phyloP scores from a whole-genome alignment of 2,797 vertebrate genomes.

The Cottoperca gobio region DNA sequence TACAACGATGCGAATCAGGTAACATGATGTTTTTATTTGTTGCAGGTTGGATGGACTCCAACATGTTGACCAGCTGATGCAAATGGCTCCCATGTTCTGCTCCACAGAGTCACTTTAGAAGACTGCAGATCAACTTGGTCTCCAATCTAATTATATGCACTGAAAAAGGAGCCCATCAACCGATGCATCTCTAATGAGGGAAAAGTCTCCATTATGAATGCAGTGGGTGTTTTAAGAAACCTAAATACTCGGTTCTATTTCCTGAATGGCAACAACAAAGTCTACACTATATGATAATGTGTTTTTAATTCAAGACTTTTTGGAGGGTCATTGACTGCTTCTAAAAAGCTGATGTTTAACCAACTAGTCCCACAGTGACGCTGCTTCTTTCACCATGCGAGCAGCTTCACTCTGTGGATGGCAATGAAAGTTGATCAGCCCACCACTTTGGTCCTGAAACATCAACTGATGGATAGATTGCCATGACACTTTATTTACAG shows the following conservation, averaged over 20 bases:
- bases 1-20: not conserved
- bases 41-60: not conserved
- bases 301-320: not conserved
- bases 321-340: not conserved
- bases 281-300: not conserved
- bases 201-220: conserved; percentile 8
- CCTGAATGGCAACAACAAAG: conserved; percentile 1
- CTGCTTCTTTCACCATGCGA: not conserved
- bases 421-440: not conserved
- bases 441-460: not conserved
- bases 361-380: not conserved
- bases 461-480: not conserved
- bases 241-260: not conserved
- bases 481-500: not conserved
- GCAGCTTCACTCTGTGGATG: not conserved
- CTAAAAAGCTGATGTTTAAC: not conserved
- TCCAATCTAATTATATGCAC: not conserved
- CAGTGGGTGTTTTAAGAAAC: not conserved
- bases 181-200: conserved; percentile 7
- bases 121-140: not conserved
- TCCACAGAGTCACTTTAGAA: conserved; percentile 3
- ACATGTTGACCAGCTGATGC: conserved; percentile 12
- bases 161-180: not conserved
- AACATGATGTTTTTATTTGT: conserved; percentile 4
- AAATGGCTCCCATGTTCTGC: not conserved